phyloP scores from a whole-genome alignment of 2,113 vertebrate genomes.

The Laterallus jamaicensis region DNA sequence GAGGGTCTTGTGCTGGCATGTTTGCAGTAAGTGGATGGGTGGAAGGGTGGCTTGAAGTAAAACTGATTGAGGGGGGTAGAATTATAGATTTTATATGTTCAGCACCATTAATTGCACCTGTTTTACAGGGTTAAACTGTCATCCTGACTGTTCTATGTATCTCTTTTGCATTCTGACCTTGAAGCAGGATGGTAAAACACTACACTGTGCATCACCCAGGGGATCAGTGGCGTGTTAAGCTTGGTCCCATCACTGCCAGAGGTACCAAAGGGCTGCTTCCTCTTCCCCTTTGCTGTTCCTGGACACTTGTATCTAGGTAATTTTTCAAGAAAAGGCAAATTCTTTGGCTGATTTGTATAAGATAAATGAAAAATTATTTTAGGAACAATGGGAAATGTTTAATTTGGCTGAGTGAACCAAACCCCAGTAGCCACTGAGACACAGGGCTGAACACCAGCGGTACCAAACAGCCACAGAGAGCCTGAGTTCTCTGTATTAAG shows the following conservation, averaged over 20 bases:
- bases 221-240: background rate
- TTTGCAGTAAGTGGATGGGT: background rate
- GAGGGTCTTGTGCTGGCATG: background rate
- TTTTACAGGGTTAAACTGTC: background rate
- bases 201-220: background rate
- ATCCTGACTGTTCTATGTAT: background rate
- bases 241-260: fast-evolving
- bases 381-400: background rate
- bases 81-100: background rate
- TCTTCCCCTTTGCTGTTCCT: background rate
- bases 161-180: background rate
- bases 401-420: background rate
- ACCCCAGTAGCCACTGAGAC: background rate
- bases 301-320: background rate
- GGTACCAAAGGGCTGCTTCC: background rate
- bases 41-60: background rate
- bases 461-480: background rate
- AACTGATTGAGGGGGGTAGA: background rate
- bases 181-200: background rate
- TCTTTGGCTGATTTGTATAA: background rate
- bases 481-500: background rate
- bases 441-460: background rate
- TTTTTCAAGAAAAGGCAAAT: background rate
- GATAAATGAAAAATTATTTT: background rate
- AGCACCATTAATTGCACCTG: background rate